A percentile compares a stretch with the other conserved stretches of the same genome.
Evolutionary conservation across 92 coral and sea anemone genomes (phyloP).

Genomic region (Porites lobata): DNA sequence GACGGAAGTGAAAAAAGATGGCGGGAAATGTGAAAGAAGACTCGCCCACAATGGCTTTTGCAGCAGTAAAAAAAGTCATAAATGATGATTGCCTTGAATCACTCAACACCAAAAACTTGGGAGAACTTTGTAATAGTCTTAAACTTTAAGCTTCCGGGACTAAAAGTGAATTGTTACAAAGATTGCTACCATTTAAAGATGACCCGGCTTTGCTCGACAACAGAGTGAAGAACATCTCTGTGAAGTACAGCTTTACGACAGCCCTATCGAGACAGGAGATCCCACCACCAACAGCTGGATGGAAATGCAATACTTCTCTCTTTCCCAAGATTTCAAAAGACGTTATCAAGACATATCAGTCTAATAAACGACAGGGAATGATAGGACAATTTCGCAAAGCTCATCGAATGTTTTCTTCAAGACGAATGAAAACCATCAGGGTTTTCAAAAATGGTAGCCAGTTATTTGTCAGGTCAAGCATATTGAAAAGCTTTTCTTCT

Average conservation of each 20-base stretch:
- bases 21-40: constrained; percentile 17
- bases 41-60: constrained; percentile 16
- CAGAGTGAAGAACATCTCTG: constrained; percentile 34
- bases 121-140: constrained; percentile 14
- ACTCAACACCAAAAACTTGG: constrained; percentile 26
- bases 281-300: constrained; percentile 63
- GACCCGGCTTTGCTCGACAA: constrained; percentile 46
- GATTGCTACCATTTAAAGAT: constrained; percentile 39
- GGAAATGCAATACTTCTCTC: constrained; percentile 49
- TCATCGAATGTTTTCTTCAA: constrained; percentile 53
- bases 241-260: constrained; percentile 46
- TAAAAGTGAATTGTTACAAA: constrained; percentile 38
- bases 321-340: constrained; percentile 41
- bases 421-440: constrained; percentile 53
- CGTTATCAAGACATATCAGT: constrained; percentile 37
- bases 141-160: constrained; percentile 22
- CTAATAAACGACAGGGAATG: constrained; percentile 55
- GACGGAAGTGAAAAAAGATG: constrained; percentile 19
- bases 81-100: constrained; percentile 45
- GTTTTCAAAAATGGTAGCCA: constrained; percentile 34
- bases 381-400: constrained; percentile 68
- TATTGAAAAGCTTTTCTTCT: constrained; percentile 59
- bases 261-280: constrained; percentile 52
- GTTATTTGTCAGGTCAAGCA: constrained; percentile 47
- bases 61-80: constrained; percentile 17